Evolutionary conservation across 1,140 invertebrate genomes (phyloP).

Genomic region (Drosophila micromelanica): DNA sequence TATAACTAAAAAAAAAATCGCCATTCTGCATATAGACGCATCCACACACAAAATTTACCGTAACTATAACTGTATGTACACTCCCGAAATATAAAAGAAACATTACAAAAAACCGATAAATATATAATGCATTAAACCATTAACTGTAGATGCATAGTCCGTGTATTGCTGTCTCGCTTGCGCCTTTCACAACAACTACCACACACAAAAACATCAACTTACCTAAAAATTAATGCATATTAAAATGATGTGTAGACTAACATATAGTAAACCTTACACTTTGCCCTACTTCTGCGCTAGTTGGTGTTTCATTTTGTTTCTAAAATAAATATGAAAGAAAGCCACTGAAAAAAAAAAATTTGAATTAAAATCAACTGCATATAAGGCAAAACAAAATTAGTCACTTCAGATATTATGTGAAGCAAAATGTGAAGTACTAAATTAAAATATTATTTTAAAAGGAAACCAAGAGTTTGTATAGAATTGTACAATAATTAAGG

Average conservation of each 20-base stretch:
- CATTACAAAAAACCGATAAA: background rate
- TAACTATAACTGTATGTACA: conserved; percentile 12
- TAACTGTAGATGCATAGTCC: conserved; percentile 4
- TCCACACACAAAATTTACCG: conserved; percentile 9
- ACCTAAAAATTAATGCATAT: conserved; percentile 11
- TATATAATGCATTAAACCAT: conserved; percentile 14
- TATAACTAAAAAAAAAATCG: background rate
- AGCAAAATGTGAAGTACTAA: conserved; percentile 72
- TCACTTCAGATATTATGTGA: conserved; percentile 45
- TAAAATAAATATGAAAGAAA: conserved; percentile 71
- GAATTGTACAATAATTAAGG: conserved; percentile 37
- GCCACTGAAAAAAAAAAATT: conserved; percentile 27
- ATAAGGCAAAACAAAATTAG: conserved; percentile 21
- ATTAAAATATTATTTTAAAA: conserved; percentile 49
- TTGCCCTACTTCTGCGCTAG: conserved; percentile 63
- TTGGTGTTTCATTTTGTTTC: conserved; percentile 72
- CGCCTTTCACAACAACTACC: conserved; percentile 14
- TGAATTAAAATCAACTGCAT: conserved; percentile 14
- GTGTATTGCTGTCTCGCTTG: conserved; percentile 35
- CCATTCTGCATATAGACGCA: background rate
- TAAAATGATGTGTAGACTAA: conserved; percentile 8
- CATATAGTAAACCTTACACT: conserved; percentile 31
- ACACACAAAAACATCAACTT: conserved; percentile 17
- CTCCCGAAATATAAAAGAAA: background rate
- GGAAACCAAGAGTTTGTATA: conserved; percentile 27